Percentiles rank a stretch among this genome's conserved stretches.
phyloP scores from a whole-genome alignment of 2,888 invertebrate genomes.

The Argyresthia goedartella region DNA sequence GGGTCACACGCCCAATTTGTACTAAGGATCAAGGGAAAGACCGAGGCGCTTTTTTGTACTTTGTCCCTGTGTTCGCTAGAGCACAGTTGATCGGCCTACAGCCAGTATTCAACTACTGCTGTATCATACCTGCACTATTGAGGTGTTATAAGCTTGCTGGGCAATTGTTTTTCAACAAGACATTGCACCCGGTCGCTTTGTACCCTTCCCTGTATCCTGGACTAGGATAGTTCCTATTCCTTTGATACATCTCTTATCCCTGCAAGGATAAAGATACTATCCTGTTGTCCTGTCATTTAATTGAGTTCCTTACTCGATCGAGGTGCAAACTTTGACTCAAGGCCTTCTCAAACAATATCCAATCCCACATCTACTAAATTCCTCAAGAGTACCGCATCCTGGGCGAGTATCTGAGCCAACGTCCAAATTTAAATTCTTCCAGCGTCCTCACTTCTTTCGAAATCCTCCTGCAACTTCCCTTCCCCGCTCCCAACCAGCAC shows the following conservation, averaged over 20 bases:
- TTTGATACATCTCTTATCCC: conserved; percentile 11
- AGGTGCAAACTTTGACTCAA: too few relatives aligned
- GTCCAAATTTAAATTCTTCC: not conserved
- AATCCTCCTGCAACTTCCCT: not conserved
- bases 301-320: too few relatives aligned
- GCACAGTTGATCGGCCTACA: conserved; percentile 42
- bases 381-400: too few relatives aligned
- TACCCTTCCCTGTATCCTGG: conserved; percentile 7
- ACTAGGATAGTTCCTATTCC: too few relatives aligned
- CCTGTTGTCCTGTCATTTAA: not conserved
- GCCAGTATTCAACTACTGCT: conserved; percentile 56
- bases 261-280: not conserved
- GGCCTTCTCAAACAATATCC: conserved; percentile 2
- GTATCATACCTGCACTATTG: conserved; percentile 41
- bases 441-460: not conserved
- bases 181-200: conserved; percentile 56
- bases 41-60: conserved; percentile 37
- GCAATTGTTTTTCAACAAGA: conserved; percentile 68
- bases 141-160: conserved; percentile 41
- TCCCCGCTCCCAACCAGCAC: not conserved
- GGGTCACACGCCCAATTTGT: conserved; percentile 48
- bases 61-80: conserved; percentile 29
- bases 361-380: too few relatives aligned
- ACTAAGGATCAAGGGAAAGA: conserved; percentile 50
- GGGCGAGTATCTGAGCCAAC: conserved; percentile 7